A percentile compares a stretch with the other conserved stretches of the same genome.
Evolutionary conservation across 2,113 vertebrate species (phyloP).

Genomic region (Colossoma macropomum): DNA sequence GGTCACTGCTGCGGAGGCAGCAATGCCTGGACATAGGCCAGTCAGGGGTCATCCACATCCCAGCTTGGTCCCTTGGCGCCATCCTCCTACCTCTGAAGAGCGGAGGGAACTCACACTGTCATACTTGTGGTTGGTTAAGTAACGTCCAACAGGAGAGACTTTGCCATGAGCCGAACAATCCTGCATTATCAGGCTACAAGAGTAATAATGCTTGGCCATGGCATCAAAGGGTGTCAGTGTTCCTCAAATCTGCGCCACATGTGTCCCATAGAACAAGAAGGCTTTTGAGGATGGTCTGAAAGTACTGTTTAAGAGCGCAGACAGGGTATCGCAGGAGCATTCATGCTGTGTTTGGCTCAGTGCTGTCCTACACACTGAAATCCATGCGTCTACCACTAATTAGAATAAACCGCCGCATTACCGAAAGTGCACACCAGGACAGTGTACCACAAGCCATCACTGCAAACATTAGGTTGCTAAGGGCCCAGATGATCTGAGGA

Average conservation of each 20-base stretch:
- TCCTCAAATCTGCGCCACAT: conserved; percentile 53
- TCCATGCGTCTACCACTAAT: conserved; percentile 48
- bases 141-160: conserved; percentile 40
- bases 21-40: conserved; percentile 17
- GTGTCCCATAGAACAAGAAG: conserved; percentile 57
- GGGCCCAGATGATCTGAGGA: background rate
- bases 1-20: conserved; percentile 32
- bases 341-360: conserved; percentile 48
- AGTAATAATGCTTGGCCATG: conserved; percentile 56
- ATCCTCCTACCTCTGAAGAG: background rate
- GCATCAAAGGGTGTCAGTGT: conserved; percentile 54
- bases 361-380: conserved; percentile 43
- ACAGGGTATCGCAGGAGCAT: conserved; percentile 33
- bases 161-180: conserved; percentile 53
- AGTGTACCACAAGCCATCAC: conserved; percentile 32
- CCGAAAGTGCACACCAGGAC: conserved; percentile 50
- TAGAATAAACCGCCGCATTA: conserved; percentile 44
- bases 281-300: conserved; percentile 53
- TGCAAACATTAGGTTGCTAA: conserved; percentile 11
- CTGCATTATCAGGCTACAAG: conserved; percentile 55
- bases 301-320: conserved; percentile 35
- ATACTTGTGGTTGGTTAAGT: conserved; percentile 35
- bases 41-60: conserved; percentile 14
- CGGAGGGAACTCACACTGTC: conserved; percentile 27
- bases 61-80: conserved; percentile 23